Evolutionary conservation across 2,797 vertebrate species (phyloP).

Genomic region (Helarctos malayanus): DNA sequence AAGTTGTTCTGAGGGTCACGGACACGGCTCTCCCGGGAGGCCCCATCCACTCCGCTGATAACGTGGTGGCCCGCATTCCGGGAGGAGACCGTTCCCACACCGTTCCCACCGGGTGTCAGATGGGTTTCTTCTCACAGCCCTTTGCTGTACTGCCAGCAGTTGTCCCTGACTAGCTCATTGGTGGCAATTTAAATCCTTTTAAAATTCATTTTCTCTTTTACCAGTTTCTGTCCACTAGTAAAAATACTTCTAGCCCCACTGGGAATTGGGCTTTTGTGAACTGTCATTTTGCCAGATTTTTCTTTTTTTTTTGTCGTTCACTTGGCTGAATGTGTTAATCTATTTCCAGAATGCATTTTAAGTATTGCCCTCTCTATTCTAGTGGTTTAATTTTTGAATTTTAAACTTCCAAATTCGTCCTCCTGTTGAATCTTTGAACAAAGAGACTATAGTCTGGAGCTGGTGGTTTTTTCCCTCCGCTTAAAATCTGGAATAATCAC

Average conservation of each 20-base stretch:
- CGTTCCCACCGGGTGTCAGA: not conserved
- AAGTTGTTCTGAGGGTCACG: not conserved
- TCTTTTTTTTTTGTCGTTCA: constrained; percentile 41
- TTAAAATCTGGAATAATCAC: constrained; percentile 8
- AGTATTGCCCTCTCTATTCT: constrained; percentile 21
- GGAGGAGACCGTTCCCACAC: not conserved
- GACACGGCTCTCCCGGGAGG: not conserved
- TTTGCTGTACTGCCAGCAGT: not conserved
- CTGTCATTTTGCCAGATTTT: not conserved
- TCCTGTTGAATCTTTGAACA: not conserved
- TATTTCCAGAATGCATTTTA: constrained; percentile 17
- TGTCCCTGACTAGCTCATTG: not conserved
- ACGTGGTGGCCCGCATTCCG: rapidly evolving
- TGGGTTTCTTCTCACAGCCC: not conserved
- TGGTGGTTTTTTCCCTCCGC: not conserved
- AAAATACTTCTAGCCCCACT: not conserved
- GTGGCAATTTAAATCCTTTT: not conserved
- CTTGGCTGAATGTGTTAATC: not conserved
- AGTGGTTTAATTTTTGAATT: constrained; percentile 52
- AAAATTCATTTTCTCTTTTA: not conserved
- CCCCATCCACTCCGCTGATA: not conserved
- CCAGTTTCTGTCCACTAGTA: not conserved
- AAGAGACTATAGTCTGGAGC: not conserved
- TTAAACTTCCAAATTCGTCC: not conserved
- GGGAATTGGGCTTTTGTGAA: not conserved